Conservation (phyloP, 2,888 invertebrate genomes). For the Drosophila borborema region DNA sequence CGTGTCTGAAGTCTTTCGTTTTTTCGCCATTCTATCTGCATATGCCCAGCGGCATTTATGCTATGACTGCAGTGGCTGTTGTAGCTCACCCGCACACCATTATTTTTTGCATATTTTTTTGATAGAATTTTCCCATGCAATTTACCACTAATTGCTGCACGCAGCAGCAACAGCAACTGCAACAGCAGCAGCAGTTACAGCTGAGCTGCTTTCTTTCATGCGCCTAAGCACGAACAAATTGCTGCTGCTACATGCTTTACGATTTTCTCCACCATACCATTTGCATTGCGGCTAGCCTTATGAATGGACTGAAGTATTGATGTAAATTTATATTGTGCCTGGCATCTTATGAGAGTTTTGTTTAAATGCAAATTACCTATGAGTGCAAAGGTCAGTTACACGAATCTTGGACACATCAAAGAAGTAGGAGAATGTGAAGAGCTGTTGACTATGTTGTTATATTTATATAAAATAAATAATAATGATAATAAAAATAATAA, state of each 20-base stretch:
- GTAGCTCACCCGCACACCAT: slow-evolving; percentile 46
- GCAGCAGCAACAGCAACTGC: slow-evolving; percentile 46
- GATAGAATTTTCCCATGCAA: slow-evolving; percentile 76
- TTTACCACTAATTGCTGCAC: slow-evolving; percentile 78
- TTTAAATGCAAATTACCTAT: not conserved
- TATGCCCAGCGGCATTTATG: slow-evolving; percentile 36
- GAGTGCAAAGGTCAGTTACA: not conserved
- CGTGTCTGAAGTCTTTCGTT: slow-evolving; percentile 70
- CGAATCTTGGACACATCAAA: not conserved
- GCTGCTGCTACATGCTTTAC: slow-evolving; percentile 51
- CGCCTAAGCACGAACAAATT: slow-evolving; percentile 61
- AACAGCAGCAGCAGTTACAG: slow-evolving; percentile 15
- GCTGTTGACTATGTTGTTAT: not conserved
- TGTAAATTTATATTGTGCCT: not conserved
- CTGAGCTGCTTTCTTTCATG: slow-evolving; percentile 61
- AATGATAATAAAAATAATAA: too few species aligned
- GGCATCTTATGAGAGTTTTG: not conserved
- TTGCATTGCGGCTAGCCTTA: not conserved
- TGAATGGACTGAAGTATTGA: not conserved
- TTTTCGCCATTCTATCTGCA: slow-evolving; percentile 25
- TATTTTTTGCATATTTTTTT: slow-evolving; percentile 65
- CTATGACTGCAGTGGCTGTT: slow-evolving; percentile 12
- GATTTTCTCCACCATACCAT: not conserved
- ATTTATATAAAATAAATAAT: not conserved
- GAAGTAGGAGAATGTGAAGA: not conserved